Base-by-base conservation (phyloP, 2,113 vertebrate genomes). In the Pedetes capensis region DNA sequence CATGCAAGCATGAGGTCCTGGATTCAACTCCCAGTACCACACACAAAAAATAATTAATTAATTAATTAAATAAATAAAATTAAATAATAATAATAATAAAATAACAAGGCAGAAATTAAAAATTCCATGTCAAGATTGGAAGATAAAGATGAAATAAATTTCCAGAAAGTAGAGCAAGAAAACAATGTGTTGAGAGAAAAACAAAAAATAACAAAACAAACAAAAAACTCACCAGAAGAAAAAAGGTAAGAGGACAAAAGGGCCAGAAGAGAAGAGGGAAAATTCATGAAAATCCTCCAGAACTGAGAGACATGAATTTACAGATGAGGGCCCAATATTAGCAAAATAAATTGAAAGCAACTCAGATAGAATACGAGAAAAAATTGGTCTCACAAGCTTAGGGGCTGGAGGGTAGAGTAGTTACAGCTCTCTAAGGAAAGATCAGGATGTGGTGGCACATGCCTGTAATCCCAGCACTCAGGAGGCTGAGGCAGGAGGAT, bases 71-170 rank as follows among this genome's bases (percentile, higher is more conserved):
- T n/a, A n/a, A n/a, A n/a, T n/a, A n/a, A n/a, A n/a, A n/a, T n/a
- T n/a, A n/a, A n/a, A n/a, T n/a, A n/a, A n/a, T n/a, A n/a, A n/a
- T n/a, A n/a, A n/a, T n/a, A n/a, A n/a, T 11, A 32, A 63, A 63
- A 51, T 51, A 51, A 51, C 51, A 51, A 51, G 51, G 51, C 14
- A 93, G 42, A 86, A 75, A 93, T 37, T 75, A 51, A 87, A 76
- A 91, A 34, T 18, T 84, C 72, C 17, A 0, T 79, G 42, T 79
- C 80, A 69, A 37, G 20, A 0, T 32, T 94, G 29, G 42, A 89
- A 94, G 34, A 44, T 82, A 64, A 90, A 94, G 71, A 63, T 64
- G 34, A 79, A n/a, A n/a, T n/a, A n/a, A n/a, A n/a, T n/a, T n/a
- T n/a, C n/a, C n/a, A n/a, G n/a, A n/a, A n/a, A n/a, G n/a, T 3